Evolutionary conservation across 2,113 vertebrate species (phyloP), one percentile per base, ranked within the genome.

Genomic region (Perca schrenkii): DNA sequence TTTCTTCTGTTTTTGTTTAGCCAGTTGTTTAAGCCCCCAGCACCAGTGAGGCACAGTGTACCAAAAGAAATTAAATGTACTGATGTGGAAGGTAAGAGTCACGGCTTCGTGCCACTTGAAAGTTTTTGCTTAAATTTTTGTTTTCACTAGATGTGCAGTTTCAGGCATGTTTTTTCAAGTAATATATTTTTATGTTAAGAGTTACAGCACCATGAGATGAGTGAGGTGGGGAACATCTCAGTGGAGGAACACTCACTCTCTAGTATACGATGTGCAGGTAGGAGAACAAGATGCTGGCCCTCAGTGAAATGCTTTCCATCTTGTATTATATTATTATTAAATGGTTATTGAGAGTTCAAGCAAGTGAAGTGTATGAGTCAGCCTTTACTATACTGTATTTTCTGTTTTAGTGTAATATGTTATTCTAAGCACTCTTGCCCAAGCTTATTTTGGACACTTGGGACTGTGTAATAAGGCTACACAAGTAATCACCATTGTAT

Each of bases 231-330:
- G 43, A 40, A 82, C 57, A 74, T 69, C 21, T 71, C 70, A 67
- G 43, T 22, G 4, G 60, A 75, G 34, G 40, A 82, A 74, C 52
- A 21, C 6, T 66, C 83, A 34, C 40, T 15, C 16, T 65, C 47
- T 77, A 52, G 58, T 56, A 62, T 57, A 52, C 87, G 94, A 2
- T 95, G 94, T 80, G 85, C 84, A 90, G 93, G 94, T 94, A 79
- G 19, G 69, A 81, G 40, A 50, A 63, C 10, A 14, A 28, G 36
- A 65, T 19, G 4, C 28, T 60, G n/a, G 8, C 14, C 13, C 13
- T 60, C n/a, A 63, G 14, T 34, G 4, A 72, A 74, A 60, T 68
- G 8, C 16, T 72, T 31, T 52, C 19, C 6, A 17, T 53, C 3
- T 69, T 58, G 19, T 50, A 17, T 56, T n/a, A n/a, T n/a, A n/a